phyloP scores from a whole-genome alignment of 2,888 invertebrate genomes.

The Celastrina argiolus region DNA sequence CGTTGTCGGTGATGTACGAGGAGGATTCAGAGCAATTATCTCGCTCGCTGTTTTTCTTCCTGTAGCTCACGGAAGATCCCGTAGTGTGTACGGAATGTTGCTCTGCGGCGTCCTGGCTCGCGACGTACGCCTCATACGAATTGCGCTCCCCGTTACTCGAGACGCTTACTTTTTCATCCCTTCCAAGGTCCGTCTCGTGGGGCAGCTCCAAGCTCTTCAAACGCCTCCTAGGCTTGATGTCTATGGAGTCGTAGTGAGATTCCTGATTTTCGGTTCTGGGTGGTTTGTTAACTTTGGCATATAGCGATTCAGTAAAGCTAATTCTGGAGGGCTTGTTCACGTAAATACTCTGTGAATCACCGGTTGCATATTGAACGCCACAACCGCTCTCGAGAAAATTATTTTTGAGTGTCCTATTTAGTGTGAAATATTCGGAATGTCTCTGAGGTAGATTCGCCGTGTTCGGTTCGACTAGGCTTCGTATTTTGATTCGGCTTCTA shows the following conservation, averaged over 20 bases:
- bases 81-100: conserved; percentile 69
- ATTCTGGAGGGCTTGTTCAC: conserved; percentile 54
- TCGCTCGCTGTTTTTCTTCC: conserved; percentile 70
- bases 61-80: conserved; percentile 62
- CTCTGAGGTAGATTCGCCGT: conserved; percentile 66
- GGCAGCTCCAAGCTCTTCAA: conserved; percentile 65
- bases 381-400: conserved; percentile 63
- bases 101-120: conserved; percentile 62
- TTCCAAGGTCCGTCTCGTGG: conserved; percentile 51
- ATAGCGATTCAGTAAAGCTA: conserved; percentile 69
- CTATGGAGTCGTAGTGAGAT: conserved; percentile 70
- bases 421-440: conserved; percentile 72
- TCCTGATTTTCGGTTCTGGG: conserved; percentile 70
- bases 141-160: conserved; percentile 63
- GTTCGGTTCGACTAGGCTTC: conserved; percentile 68
- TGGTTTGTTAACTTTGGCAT: conserved; percentile 71
- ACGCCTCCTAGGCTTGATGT: conserved; percentile 68
- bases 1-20: conserved; percentile 71
- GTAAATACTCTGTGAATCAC: conserved; percentile 40
- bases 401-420: conserved; percentile 65
- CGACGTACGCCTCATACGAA: conserved; percentile 57
- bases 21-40: conserved; percentile 75
- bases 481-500: conserved; percentile 70
- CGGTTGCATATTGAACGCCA: conserved; percentile 60
- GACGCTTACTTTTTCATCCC: conserved; percentile 56